Conservation (phyloP, 35 echinoderm and acorn worm species). For the Anneissia japonica region DNA sequence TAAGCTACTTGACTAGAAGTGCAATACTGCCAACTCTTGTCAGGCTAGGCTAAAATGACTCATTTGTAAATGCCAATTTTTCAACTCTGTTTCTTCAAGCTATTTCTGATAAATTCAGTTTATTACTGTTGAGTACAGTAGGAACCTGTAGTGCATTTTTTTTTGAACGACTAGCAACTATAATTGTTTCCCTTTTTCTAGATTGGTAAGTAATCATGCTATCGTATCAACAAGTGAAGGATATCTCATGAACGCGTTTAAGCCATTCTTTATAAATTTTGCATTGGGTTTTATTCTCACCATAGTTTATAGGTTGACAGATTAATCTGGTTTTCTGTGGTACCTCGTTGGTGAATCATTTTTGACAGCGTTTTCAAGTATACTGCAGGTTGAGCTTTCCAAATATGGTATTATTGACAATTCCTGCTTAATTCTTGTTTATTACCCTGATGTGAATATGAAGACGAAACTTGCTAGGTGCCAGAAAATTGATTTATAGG, state of each 20-base stretch:
- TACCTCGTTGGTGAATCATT: neutral
- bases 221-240: too few relatives aligned
- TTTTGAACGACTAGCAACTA: neutral
- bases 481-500: too few relatives aligned
- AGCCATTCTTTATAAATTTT: too few relatives aligned
- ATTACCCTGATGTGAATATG: too few relatives aligned
- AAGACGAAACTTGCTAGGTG: too few relatives aligned
- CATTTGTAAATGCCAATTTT: neutral
- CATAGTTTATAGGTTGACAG: too few relatives aligned
- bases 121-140: too few relatives aligned
- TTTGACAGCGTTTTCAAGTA: neutral
- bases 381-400: neutral
- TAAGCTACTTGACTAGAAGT: too few relatives aligned
- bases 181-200: neutral
- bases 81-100: neutral
- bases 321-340: neutral
- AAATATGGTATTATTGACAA: neutral
- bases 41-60: neutral
- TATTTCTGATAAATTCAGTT: neutral
- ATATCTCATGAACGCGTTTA: too few relatives aligned
- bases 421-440: neutral
- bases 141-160: neutral
- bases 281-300: too few relatives aligned
- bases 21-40: neutral
- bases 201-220: neutral